A percentile compares a stretch with the other conserved stretches of the same genome.
phyloP scores from a whole-genome alignment of 2,113 vertebrate genomes.

The Pampusana beccarii region DNA sequence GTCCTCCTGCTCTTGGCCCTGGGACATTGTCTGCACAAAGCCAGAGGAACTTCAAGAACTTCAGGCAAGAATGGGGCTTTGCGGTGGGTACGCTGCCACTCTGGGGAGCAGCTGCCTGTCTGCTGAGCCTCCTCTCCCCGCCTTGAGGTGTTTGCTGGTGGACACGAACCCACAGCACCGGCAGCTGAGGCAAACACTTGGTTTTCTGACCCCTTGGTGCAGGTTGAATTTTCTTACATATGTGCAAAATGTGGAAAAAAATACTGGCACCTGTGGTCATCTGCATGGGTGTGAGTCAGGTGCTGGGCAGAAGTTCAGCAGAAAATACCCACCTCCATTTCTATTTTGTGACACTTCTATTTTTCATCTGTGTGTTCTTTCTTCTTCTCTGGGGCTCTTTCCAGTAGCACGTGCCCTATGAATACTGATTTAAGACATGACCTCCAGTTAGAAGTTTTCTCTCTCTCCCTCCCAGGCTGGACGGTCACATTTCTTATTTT shows the following conservation, averaged over 20 bases:
- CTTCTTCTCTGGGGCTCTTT: neutral
- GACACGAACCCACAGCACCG: neutral
- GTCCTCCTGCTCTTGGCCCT: neutral
- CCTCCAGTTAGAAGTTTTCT: neutral
- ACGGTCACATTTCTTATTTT: neutral
- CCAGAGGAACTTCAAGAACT: neutral
- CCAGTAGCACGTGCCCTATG: neutral
- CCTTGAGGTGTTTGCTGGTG: neutral
- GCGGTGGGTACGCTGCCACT: fast-evolving
- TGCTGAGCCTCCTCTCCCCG: neutral
- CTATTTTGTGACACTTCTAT: neutral
- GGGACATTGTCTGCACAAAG: neutral
- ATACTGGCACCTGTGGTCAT: neutral
- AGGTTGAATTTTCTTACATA: neutral
- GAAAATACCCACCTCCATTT: neutral
- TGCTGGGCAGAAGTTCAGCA: neutral
- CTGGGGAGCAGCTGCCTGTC: neutral
- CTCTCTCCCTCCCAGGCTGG: neutral
- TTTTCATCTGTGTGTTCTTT: neutral
- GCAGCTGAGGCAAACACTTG: neutral
- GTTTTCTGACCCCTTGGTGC: neutral
- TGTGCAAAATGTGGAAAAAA: neutral
- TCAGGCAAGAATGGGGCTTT: neutral
- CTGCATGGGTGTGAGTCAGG: neutral
- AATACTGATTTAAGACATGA: neutral